Percentiles rank a stretch among this genome's conserved stretches.
Evolutionary conservation across 2,113 vertebrate species (phyloP).

Genomic region (Oreochromis niloticus): DNA sequence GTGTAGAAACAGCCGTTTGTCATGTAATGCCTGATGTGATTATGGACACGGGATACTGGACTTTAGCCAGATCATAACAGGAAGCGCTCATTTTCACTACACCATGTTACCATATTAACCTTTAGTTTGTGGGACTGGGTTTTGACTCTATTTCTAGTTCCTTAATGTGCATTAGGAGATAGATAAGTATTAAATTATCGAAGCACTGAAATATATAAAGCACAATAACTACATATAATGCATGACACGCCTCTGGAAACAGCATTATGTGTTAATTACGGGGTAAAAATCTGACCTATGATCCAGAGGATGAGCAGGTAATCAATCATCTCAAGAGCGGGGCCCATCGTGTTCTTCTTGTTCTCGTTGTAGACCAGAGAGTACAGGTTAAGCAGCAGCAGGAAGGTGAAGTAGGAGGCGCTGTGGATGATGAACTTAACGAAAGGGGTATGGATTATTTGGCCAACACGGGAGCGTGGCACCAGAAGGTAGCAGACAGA

Average conservation of each 20-base stretch:
- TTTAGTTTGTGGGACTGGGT: not conserved
- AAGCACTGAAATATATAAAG: not conserved
- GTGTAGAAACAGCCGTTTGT: conserved; percentile 21
- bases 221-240: not conserved
- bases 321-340: conserved; percentile 90
- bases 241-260: not conserved
- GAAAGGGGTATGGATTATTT: conserved; percentile 96
- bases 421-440: conserved; percentile 99
- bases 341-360: conserved; percentile 96
- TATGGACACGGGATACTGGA: conserved; percentile 32
- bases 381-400: conserved; percentile 95
- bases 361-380: conserved; percentile 94
- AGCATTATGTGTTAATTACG: not conserved
- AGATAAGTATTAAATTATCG: not conserved
- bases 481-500: conserved; percentile 94
- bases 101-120: not conserved
- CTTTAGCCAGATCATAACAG: not conserved
- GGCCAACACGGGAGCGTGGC: conserved; percentile 91
- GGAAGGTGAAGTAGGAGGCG: conserved; percentile 95
- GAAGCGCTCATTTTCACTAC: conserved; percentile 19
- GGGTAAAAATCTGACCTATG: conserved; percentile 75
- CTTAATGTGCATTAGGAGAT: not conserved
- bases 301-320: conserved; percentile 97
- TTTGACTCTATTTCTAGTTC: not conserved
- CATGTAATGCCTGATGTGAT: conserved; percentile 38